Conservation (phyloP, 2,797 vertebrate genomes). For the Poeciliopsis gracilis region DNA sequence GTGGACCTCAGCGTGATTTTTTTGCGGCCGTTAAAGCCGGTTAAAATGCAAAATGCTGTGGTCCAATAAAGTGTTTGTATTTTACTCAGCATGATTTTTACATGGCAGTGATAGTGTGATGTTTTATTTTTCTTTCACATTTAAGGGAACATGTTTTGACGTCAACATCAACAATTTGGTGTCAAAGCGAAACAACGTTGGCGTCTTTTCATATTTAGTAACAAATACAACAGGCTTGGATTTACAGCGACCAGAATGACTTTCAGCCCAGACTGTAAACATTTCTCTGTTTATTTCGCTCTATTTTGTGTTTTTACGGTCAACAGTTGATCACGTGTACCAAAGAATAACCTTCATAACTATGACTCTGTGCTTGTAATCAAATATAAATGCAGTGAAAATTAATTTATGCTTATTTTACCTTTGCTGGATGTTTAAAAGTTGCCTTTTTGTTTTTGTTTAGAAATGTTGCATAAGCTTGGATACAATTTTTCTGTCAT, state of each 20-base stretch:
- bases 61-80: not conserved
- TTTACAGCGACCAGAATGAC: not conserved
- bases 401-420: not conserved
- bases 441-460: not conserved
- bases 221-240: not conserved
- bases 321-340: not conserved
- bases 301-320: slow-evolving; percentile 11
- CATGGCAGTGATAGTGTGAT: not conserved
- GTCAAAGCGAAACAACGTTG: not conserved
- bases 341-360: not conserved
- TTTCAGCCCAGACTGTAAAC: not conserved
- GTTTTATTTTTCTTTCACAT: not conserved
- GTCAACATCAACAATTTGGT: not conserved
- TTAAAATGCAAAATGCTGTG: not conserved
- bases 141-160: not conserved
- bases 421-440: not conserved
- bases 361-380: not conserved
- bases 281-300: not conserved
- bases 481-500: not conserved
- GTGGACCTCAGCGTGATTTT: not conserved
- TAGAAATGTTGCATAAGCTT: not conserved
- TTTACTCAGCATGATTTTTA: not conserved
- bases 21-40: not conserved
- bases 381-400: not conserved
- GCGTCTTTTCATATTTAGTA: not conserved